Conservation (phyloP, 1,140 invertebrate species). For the Tetragnatha versicolor region DNA sequence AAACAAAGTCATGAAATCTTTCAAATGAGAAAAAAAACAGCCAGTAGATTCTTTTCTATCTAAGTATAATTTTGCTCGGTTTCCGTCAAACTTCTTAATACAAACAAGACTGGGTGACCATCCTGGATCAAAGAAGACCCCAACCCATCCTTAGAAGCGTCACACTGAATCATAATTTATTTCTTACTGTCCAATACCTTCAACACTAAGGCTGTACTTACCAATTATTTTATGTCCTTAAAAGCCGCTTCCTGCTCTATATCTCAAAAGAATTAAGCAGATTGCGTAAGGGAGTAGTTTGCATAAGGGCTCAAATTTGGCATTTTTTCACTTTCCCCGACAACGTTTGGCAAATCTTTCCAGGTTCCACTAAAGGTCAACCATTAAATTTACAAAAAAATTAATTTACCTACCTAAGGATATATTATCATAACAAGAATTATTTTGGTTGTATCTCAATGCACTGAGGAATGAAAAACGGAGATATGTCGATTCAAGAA, state of each 20-base stretch:
- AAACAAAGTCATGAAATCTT: constrained; percentile 64
- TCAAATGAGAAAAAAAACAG: constrained; percentile 65
- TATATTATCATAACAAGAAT: too few species aligned
- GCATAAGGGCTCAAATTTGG: too few species aligned
- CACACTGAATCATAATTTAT: constrained; percentile 14
- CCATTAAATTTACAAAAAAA: too few species aligned
- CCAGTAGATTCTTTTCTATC: constrained; percentile 66
- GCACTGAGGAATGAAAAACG: too few species aligned
- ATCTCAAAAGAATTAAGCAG: too few species aligned
- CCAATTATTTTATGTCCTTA: constrained; percentile 4
- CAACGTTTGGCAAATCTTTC: too few species aligned
- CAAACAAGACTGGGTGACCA: constrained; percentile 62
- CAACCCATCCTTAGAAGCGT: constrained; percentile 26
- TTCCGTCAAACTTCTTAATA: constrained; percentile 62
- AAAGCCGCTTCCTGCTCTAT: background rate
- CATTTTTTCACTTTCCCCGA: too few species aligned
- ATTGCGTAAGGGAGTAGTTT: too few species aligned
- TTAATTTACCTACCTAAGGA: too few species aligned
- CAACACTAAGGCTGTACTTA: constrained; percentile 28
- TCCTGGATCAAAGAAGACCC: constrained; percentile 3
- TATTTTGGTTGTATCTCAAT: too few species aligned
- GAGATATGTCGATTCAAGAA: too few species aligned
- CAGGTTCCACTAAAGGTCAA: too few species aligned
- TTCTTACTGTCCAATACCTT: background rate
- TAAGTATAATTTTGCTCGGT: constrained; percentile 65